Evolutionary conservation across 2,113 vertebrate species (phyloP).

Genomic region (Geococcyx californianus): DNA sequence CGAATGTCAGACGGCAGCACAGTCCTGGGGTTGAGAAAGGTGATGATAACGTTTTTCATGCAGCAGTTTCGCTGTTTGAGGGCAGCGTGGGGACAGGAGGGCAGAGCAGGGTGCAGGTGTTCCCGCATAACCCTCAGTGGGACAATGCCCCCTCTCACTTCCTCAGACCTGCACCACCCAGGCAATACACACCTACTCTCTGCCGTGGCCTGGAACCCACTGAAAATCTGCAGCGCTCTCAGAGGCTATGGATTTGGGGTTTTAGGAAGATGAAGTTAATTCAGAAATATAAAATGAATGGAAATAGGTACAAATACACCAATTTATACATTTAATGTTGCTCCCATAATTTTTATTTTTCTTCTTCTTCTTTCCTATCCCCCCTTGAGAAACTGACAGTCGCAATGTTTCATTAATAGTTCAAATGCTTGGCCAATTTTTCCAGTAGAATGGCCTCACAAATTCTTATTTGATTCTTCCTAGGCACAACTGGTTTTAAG

Average conservation of each 20-base stretch:
- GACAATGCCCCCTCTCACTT: background rate
- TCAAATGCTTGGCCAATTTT: background rate
- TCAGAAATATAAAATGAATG: background rate
- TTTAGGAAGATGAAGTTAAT: background rate
- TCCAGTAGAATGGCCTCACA: background rate
- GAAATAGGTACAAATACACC: background rate
- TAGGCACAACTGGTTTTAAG: background rate
- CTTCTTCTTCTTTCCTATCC: background rate
- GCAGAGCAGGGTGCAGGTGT: accelerated
- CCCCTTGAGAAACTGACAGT: background rate
- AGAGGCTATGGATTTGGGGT: background rate
- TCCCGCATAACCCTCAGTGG: accelerated
- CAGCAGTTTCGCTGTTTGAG: background rate
- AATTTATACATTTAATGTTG: background rate
- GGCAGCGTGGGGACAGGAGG: background rate
- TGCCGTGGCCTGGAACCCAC: background rate
- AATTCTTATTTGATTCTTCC: background rate
- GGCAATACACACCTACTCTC: background rate
- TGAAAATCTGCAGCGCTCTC: background rate
- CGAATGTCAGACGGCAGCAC: background rate
- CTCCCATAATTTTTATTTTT: background rate
- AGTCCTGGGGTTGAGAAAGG: background rate
- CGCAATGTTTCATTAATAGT: background rate
- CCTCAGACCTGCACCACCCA: too few species aligned
- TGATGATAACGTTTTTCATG: background rate